These are phyloP conservation scores for Noctua fimbriata DNA, from an alignment of 2,888 invertebrate genomes.

Conservation along the genomic window DNA sequence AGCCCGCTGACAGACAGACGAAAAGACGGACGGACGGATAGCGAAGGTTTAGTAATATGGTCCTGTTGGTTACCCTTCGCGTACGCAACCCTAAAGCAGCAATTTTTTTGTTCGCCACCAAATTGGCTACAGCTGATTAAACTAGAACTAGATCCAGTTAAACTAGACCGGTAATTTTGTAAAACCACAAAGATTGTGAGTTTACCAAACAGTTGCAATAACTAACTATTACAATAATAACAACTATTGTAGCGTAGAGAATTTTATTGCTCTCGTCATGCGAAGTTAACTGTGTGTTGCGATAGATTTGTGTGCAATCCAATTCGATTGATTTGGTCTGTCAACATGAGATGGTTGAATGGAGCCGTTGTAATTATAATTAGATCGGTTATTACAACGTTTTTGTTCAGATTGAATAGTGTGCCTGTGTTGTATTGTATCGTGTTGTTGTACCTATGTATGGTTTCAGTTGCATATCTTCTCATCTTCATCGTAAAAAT, in stretches of 20 bases:
- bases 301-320: slow-evolving; percentile 56
- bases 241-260: slow-evolving; percentile 59
- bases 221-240: slow-evolving; percentile 33
- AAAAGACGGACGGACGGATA: too few species aligned
- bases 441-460: not conserved
- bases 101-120: slow-evolving; percentile 37
- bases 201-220: slow-evolving; percentile 62
- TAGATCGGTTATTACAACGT: not conserved
- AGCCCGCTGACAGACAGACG: too few species aligned
- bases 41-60: too few species aligned
- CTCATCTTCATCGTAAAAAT: not conserved
- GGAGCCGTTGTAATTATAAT: slow-evolving; percentile 21
- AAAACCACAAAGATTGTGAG: slow-evolving; percentile 58
- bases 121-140: slow-evolving; percentile 51
- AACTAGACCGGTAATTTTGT: slow-evolving; percentile 37
- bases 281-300: slow-evolving; percentile 63
- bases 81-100: not conserved
- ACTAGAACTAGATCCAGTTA: too few species aligned
- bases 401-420: not conserved
- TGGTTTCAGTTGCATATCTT: not conserved
- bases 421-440: not conserved
- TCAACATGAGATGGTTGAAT: slow-evolving; percentile 44
- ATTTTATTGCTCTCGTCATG: slow-evolving; percentile 69
- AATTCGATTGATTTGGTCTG: slow-evolving; percentile 41
- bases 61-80: too few species aligned